Evolutionary conservation across 2,113 vertebrate species (phyloP).

Genomic region (Pteropus alecto): DNA sequence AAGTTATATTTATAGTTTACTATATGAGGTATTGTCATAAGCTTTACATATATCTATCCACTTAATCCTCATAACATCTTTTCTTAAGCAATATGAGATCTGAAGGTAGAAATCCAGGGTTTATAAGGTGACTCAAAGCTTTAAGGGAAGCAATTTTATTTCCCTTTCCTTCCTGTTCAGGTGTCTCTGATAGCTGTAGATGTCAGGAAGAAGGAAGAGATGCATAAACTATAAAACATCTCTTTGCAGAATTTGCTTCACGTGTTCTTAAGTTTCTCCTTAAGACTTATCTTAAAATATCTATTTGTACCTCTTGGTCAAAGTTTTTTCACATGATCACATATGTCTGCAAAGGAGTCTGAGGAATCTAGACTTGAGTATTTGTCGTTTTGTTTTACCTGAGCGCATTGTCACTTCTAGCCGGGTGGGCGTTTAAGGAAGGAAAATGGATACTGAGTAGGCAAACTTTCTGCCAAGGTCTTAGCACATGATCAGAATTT

Average conservation of each 20-base stretch:
- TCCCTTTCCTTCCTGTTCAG: background rate
- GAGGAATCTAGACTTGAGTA: background rate
- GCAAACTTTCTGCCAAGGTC: background rate
- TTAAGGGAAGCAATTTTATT: background rate
- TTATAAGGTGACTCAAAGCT: background rate
- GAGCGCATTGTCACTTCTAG: background rate
- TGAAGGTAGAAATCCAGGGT: background rate
- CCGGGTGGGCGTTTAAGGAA: background rate
- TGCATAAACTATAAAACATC: background rate
- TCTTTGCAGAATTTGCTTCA: background rate
- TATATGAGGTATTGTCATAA: background rate
- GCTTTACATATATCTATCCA: background rate
- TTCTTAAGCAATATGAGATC: background rate
- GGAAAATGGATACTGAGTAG: background rate
- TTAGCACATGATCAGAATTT: background rate
- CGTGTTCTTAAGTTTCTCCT: background rate
- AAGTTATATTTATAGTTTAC: background rate
- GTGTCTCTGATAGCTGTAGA: background rate
- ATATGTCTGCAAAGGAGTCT: background rate
- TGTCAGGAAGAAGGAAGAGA: background rate
- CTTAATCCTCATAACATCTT: background rate
- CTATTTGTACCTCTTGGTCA: background rate
- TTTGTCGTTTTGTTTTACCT: background rate
- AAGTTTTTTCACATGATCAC: background rate
- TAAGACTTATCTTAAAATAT: background rate